Evolutionary conservation across 92 coral and sea anemone species (phyloP), one percentile per base, ranked within the genome.

Genomic region (Epizoanthus rinbou): DNA sequence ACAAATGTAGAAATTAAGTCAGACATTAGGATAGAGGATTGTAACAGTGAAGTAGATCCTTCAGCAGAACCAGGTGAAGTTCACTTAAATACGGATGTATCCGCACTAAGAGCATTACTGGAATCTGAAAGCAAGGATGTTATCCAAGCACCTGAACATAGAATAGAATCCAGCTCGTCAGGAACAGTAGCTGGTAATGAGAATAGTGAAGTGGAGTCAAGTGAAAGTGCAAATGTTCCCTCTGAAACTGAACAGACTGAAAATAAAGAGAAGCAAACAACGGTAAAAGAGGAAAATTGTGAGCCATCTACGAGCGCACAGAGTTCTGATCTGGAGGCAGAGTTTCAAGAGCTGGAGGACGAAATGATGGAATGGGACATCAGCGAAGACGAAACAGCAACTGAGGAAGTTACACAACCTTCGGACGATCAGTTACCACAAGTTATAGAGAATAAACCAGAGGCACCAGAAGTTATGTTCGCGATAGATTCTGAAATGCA

Each of bases 281-380:
- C 5, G 5, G 22, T 0, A 37, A 14, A 9, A n/a, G 23, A 64
- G 28, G 45, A 22, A 69, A 22, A 21, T 60, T 41, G 23, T 8
- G 71, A 43, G 3, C 23, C 19, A 23, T 14, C 1, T 13, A 24
- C 71, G 25, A 62, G 17, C 16, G 71, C 43, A 6, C 31, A 63
- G 7, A 45, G 64, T 47, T 80, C 82, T 47, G 89, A 86, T 37
- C 71, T 93, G 75, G 94, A 93, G 9, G 82, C 82, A 59, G 94
- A 93, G 57, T 93, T 93, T 63, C 88, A 72, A 70, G 94, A 92
- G 50, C 95, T 93, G 15, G 98, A 91, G 58, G 93, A 91, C 24
- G 98, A 93, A 15, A 93, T 93, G 98, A 86, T 93, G 85, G 95
- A 80, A 11, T 91, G 93, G 89, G 95, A 89, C 79, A 85, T 86